Evolutionary conservation across 2,888 invertebrate species (phyloP), one percentile per base, ranked within the genome.

Genomic region (Meiosimyza platycephala): DNA sequence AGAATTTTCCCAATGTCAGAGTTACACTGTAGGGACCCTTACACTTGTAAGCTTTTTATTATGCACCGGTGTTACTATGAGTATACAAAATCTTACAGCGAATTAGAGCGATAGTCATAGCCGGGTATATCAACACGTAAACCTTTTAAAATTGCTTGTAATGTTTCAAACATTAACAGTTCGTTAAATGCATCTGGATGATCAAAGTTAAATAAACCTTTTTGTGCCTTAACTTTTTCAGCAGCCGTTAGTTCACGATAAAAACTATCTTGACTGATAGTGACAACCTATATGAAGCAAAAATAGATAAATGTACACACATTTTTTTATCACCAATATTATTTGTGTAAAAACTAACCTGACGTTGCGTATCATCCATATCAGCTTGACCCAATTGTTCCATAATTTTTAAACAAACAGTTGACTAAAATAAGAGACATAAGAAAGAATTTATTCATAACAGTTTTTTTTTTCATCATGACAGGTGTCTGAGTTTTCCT

Each of bases 131-230:
- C 92, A 51, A 97, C 97, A 81, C 93, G 93, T 79, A 93, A 92
- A 1, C 98, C 97, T 73, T 91, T 92, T 18, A 95, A 89, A 77
- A 99, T 94, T 80, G 95, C 93, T 78, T 91, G 90, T 60, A 99
- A 88, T 0, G 95, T 94, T 64, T 93, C 90, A 62, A 92, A 89
- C 85, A 99, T 93, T 40, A 96, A 89, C 71, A 94, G 93, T 83
- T 96, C 94, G 86, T 99, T 95, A 86, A 99, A 97, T 0, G 99
- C 98, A 87, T 96, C 97, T 0, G 99, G 99, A 89, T 99, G 99
- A 87, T 99, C 99, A 87, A 99, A 99, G 89, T 99, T 98, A 85
- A 95, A 99, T 80, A 94, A 93, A 47, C 99, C 99, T 69, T 93
- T 92, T 74, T 94, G 94, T 3, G 96, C 96, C 78, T 93, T 93